Base-by-base conservation (phyloP, 2,888 invertebrate species). In the Patella ulyssiponensis region DNA sequence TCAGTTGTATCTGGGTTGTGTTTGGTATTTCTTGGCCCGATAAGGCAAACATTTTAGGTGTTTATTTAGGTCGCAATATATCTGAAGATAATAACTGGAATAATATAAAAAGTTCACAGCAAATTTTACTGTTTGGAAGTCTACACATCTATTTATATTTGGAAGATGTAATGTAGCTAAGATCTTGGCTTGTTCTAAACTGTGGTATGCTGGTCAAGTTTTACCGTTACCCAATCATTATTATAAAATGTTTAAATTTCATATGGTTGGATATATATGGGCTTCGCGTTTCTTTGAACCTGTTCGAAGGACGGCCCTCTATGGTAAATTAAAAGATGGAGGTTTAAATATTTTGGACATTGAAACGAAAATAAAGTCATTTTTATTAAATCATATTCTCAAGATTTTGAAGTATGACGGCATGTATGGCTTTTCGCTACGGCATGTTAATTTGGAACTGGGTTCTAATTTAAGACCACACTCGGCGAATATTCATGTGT, bases 51-150 rank as follows among this genome's bases (percentile, higher is more conserved):
- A 64, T 64, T 64, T 20, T 64, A 9, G 64, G 64, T 14, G 64
- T 64, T 52, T 58, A 72, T n/a, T 79, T 79, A 74, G 84, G 82
- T 17, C 58, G 74, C 51, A 44, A 79, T 64, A 33, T 79, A 4
- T 72, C 74, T 27, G 27, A 58, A 2, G 81, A 83, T 75, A 77
- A 80, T 27, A 73, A 80, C 64, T 82, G 78, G 77, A 70, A 73
- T 20, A 74, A 74, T 20, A 27, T 80, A 58, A 23, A 1, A 83
- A 82, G 69, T 83, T 79, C 75, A 15, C 20, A 4, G 72, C 71
- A 15, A 75, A 73, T 15, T 58, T 81, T 23, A 76, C 79, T 71
- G 23, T 76, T 52, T 80, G 73, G 73, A 71, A 64, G 23, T 23
- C 11, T 20, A 64, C 64, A 12, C 64, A 64, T 64, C 64, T 64